Percentiles rank a stretch among this genome's conserved stretches.
Evolutionary conservation across 2,888 invertebrate genomes (phyloP).

Genomic region (Oscheius sp.): DNA sequence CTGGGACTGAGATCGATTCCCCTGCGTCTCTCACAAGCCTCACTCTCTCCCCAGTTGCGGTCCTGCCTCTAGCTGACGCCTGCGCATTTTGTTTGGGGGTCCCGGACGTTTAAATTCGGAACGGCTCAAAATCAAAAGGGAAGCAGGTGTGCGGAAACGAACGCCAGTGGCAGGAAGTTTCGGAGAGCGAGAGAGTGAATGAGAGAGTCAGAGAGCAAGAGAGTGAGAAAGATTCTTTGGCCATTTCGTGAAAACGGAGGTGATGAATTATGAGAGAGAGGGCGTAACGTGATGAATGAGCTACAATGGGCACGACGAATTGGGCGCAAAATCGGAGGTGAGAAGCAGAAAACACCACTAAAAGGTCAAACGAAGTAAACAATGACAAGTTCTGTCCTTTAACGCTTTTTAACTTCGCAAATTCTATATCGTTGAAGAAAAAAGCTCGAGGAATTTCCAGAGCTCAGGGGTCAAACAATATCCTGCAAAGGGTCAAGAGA

Average conservation of each 20-base stretch:
- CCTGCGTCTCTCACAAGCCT: conserved; percentile 31
- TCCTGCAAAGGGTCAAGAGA: too few relatives aligned
- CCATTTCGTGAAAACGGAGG: conserved; percentile 15
- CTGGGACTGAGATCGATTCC: conserved; percentile 33
- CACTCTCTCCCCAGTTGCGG: not conserved
- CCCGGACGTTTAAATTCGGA: not conserved
- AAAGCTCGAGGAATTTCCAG: too few relatives aligned
- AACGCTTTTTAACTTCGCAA: too few relatives aligned
- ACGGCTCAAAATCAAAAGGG: not conserved
- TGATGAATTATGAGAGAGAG: conserved; percentile 13
- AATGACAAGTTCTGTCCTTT: too few relatives aligned
- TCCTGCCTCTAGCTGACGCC: conserved; percentile 15
- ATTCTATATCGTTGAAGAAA: too few relatives aligned
- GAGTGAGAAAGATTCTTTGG: conserved; percentile 16
- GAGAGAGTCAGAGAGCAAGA: conserved; percentile 15
- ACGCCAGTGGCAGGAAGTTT: conserved; percentile 9
- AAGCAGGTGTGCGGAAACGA: conserved; percentile 28
- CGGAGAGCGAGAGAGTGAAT: conserved; percentile 24
- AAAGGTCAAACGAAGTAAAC: too few relatives aligned
- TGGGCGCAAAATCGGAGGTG: too few relatives aligned
- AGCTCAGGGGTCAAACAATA: too few relatives aligned
- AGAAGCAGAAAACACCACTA: too few relatives aligned
- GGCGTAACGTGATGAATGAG: conserved; percentile 35
- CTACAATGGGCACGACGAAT: too few relatives aligned
- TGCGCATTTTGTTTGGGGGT: conserved; percentile 18